Evolutionary conservation across 2,113 vertebrate genomes (phyloP).

Genomic region (Nycticebus coucang): DNA sequence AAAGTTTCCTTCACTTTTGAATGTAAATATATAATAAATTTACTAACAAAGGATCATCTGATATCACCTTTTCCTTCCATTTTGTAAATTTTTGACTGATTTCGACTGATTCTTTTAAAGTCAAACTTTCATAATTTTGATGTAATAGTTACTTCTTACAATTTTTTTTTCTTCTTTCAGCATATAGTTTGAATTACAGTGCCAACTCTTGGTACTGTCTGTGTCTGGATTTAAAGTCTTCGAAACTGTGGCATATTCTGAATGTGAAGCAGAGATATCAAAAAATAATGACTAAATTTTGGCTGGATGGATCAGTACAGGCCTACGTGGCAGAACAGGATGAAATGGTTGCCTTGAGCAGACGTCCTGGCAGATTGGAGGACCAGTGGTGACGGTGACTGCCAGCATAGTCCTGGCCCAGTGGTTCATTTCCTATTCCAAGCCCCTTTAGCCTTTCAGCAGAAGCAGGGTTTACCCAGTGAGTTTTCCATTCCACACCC

Average conservation of each 20-base stretch:
- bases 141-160: neutral
- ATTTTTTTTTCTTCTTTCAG: neutral
- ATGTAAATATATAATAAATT: neutral
- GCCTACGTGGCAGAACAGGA: neutral
- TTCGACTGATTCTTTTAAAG: neutral
- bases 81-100: neutral
- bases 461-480: neutral
- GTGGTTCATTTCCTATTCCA: neutral
- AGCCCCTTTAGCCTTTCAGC: slow-evolving; percentile 7
- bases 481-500: slow-evolving; percentile 44
- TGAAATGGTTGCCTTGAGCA: neutral
- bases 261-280: neutral
- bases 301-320: neutral
- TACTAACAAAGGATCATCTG: neutral
- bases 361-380: neutral
- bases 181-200: neutral
- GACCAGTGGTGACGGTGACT: neutral
- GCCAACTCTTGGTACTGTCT: neutral
- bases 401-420: neutral
- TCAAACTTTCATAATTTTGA: neutral
- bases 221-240: neutral
- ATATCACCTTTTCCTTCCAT: neutral
- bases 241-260: neutral
- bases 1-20: neutral
- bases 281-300: neutral